phyloP scores from a whole-genome alignment of 2,113 vertebrate species.

The Suncus etruscus region DNA sequence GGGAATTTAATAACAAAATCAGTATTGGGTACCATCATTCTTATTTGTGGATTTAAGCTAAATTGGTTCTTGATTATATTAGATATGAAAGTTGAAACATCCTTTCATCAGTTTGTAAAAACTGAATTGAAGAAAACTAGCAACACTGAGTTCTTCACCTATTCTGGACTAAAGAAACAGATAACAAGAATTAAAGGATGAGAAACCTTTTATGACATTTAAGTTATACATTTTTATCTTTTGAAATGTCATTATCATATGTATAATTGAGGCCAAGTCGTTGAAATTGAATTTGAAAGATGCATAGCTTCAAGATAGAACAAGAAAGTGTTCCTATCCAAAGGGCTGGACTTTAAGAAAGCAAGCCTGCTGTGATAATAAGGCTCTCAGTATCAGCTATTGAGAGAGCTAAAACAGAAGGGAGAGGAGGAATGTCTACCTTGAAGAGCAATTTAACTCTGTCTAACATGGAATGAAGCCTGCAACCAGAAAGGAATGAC shows the following conservation, averaged over 20 bases:
- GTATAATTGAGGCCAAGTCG: slow-evolving; percentile 42
- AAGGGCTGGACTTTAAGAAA: not conserved
- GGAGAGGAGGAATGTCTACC: not conserved
- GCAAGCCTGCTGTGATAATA: not conserved
- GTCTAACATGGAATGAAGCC: not conserved
- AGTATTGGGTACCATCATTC: not conserved
- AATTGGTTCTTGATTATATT: slow-evolving; percentile 29
- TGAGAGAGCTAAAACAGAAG: not conserved
- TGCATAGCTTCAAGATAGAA: not conserved
- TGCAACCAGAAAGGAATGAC: not conserved
- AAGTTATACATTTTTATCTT: slow-evolving; percentile 7
- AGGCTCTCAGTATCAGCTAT: not conserved
- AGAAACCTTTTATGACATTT: slow-evolving; percentile 26
- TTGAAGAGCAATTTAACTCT: not conserved
- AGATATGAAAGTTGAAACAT: slow-evolving; percentile 7
- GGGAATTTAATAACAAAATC: not conserved
- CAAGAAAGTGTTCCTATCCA: not conserved
- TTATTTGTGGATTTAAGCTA: slow-evolving; percentile 31
- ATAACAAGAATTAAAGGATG: slow-evolving; percentile 13
- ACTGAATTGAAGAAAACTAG: not conserved
- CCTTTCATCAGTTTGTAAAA: not conserved
- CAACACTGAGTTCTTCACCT: not conserved
- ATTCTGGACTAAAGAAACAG: not conserved
- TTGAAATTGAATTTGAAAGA: slow-evolving; percentile 59
- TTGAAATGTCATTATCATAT: not conserved